Conservation (phyloP, 2,113 vertebrate genomes). For the Gambusia affinis region DNA sequence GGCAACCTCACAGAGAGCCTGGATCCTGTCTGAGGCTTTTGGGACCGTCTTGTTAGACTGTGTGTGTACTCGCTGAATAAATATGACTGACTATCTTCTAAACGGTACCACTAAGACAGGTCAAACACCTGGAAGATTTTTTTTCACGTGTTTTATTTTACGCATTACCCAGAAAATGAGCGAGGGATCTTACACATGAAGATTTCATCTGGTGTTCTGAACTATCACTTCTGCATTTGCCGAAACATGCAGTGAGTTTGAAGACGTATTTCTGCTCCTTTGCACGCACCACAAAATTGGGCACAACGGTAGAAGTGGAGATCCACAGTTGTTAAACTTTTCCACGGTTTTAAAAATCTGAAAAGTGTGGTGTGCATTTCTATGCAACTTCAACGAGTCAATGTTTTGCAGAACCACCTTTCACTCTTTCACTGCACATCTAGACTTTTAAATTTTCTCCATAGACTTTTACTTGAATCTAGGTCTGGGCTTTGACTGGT, state of each 20-base stretch:
- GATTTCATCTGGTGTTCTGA: not conserved
- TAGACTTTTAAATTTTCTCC: too few relatives aligned
- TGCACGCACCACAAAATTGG: not conserved
- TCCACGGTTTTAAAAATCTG: too few relatives aligned
- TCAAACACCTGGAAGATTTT: slow-evolving; percentile 57
- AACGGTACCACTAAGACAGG: slow-evolving; percentile 49
- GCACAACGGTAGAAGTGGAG: too few relatives aligned
- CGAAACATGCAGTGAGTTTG: too few relatives aligned
- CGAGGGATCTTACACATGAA: too few relatives aligned
- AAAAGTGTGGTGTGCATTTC: too few relatives aligned
- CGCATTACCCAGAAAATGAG: too few relatives aligned
- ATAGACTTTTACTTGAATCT: not conserved
- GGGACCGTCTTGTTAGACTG: slow-evolving; percentile 39
- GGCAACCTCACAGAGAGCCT: slow-evolving; percentile 69
- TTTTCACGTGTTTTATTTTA: not conserved
- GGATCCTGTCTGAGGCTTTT: slow-evolving; percentile 69
- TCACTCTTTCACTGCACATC: not conserved
- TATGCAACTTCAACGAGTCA: too few relatives aligned
- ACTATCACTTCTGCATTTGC: not conserved
- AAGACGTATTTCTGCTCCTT: not conserved
- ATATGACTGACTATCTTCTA: slow-evolving; percentile 49
- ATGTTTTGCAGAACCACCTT: too few relatives aligned
- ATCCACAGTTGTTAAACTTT: too few relatives aligned
- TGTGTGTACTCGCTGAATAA: slow-evolving; percentile 41
- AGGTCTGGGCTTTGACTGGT: not conserved